Base-by-base conservation (phyloP, 2,888 invertebrate species). In the Sminthurinus aureus region DNA sequence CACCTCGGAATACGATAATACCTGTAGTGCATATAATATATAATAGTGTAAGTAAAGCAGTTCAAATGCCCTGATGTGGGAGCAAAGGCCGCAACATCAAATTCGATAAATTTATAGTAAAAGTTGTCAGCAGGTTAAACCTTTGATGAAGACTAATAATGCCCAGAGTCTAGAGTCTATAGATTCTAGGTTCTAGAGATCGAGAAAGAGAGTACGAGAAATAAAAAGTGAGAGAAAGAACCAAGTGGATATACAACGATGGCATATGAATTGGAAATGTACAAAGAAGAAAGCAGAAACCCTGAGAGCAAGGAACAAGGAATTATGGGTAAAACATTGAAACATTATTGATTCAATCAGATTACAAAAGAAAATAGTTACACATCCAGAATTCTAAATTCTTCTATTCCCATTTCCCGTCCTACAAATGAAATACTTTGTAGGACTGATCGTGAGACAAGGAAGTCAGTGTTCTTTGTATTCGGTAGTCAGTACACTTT, bases 301-400 rank as follows among this genome's bases (percentile, higher is more conserved):
- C 38, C 38, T 6, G 58, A 58, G 9, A 58, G 58, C 1, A 18
- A 58, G 71, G n/a, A 71, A 24, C 1, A 18, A 58, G 71, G n/a
- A 71, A 24, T 18, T 12, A 71, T 24, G 58, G 26, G 64, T 38
- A 38, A 38, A 38, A 38, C 38, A 38, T 78, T 64, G 66, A 78
- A 66, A 66, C 58, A 38, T 66, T 78, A 78, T 78, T 78, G 78
- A 78, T 78, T 77, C 22, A n/a, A 77, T n/a, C 64, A 22, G 66
- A 66, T 66, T 66, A 73, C 73, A 26, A 11, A 58, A 15, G 38
- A 38, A 38, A 38, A 38, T 38, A n/a, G n/a, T n/a, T 15, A 64
- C 78, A 78, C 78, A 66, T 64, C 78, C 26, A 18, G 78, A 64
- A 78, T 64, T 24, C 69, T 20, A 69, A n/a, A 66, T 22, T 73